Evolutionary conservation across 2,113 vertebrate genomes (phyloP), one percentile per base, ranked within the genome.

Genomic region (Macquaria ambigua): DNA sequence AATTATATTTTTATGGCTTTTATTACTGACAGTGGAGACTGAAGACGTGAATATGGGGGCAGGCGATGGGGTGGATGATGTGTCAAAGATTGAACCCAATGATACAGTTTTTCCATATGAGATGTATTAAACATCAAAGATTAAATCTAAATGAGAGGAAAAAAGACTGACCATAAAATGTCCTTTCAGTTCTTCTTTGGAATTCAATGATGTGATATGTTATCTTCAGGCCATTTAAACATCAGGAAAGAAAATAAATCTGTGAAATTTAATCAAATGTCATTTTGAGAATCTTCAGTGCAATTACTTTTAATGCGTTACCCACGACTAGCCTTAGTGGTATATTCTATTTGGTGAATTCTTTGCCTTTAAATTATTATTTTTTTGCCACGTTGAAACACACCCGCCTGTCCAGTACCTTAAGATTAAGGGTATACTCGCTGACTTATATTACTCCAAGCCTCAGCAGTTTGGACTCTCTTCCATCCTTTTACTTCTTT

Each of bases 401-500:
- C 31, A 75, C 4, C 16, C 37, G 15, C 3, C 56, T 59, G 41
- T 56, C 25, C 50, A 72, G 56, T 25, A 43, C 16, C 41, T 23
- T 69, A 8, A 67, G 25, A 48, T 77, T 48, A 16, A 39, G 20
- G 39, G 16, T 66, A 11, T 11, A 20, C 41, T 74, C 39, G 0
- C 28, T 82, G 75, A 69, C 12, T 74, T 52, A 8, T 34, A 61
- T 77, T 48, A 5, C 62, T 50, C 59, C 23, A 43, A 70, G 59
- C 3, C 61, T 80, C 85, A 68, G 89, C 61, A 80, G 61, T 74
- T 71, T 73, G 15, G 37, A n/a, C 55, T 66, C 59, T 85, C 73
- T 28, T 50, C 61, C 74, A 58, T 72, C 79, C 21, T 68, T 87
- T 71, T 5, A 6, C 53, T 83, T 84, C 58, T 87, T 87, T 79